Base-by-base conservation (phyloP, 1,140 invertebrate species). In the Drosophila insularis region DNA sequence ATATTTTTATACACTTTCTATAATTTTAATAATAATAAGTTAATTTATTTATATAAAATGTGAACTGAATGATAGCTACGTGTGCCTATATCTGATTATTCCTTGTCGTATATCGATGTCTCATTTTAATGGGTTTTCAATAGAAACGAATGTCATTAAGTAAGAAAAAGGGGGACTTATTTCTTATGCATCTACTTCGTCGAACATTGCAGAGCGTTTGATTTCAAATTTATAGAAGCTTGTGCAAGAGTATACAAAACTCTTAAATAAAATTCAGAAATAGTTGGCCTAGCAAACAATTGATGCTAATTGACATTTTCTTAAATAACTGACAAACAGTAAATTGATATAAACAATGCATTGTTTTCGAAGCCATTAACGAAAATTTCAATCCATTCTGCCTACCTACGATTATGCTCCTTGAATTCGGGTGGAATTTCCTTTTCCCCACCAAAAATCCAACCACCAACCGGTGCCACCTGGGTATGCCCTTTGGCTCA, bases 301-400 rank as follows among this genome's bases (percentile, higher is more conserved):
- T 32, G n/a, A n/a, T 58, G 55, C 31, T 37, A 58, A 58, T 58
- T 58, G 55, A 7, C 7, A 17, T 35, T 58, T 58, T 17, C 31
- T 58, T 58, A 17, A 35, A 56, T 17, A 32, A 31, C 55, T 32
- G 55, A 31, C 54, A 56, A 37, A 37, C 8, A 17, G 55, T 58
- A 35, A 37, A 58, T 58, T 58, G 55, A 32, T 19, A 11, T 23
- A 27, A 27, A 27, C 31, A 58, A 37, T 35, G 31, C 35, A 35
- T 13, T 17, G 14, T 19, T 50, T 50, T 50, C 2, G 19, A 35
- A 58, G 37, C 31, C 31, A 58, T 58, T 58, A 58, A 58, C 31
- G 5, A 58, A 58, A 37, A 58, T 31, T 35, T 14, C 31, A 37
- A 58, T 37, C 10, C 32, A 2, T 2, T 35, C 32, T 35, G 55